Percentiles rank a stretch among this genome's conserved stretches.
phyloP scores from a whole-genome alignment of 1,140 invertebrate species.

The Drosophila bipectinata region DNA sequence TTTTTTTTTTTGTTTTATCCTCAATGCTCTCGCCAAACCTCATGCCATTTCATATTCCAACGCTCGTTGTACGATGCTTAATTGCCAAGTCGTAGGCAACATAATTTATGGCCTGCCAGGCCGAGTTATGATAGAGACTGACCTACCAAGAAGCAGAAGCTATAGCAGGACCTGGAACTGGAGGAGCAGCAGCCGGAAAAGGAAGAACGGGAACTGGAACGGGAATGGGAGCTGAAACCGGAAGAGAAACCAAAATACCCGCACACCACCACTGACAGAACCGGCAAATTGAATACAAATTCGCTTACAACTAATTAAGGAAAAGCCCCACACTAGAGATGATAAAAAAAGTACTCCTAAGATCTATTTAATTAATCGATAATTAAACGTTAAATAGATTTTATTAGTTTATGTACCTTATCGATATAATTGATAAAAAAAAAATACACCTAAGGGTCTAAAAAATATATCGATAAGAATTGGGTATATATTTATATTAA shows the following conservation, averaged over 20 bases:
- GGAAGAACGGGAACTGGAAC: background rate
- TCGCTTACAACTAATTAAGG: conserved; percentile 77
- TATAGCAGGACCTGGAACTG: conserved; percentile 2
- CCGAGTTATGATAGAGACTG: conserved; percentile 58
- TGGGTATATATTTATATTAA: too few relatives aligned
- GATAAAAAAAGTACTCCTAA: background rate
- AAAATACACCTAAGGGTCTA: too few relatives aligned
- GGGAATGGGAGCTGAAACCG: background rate
- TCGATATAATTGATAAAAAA: too few relatives aligned
- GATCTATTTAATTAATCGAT: background rate
- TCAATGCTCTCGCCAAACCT: background rate
- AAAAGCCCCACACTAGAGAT: conserved; percentile 28
- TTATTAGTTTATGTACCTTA: too few relatives aligned
- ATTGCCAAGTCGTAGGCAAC: conserved; percentile 77
- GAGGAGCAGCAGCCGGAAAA: conserved; percentile 5
- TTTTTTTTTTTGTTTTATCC: background rate
- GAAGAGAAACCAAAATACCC: conserved; percentile 8
- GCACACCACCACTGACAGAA: conserved; percentile 8
- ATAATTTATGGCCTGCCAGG: conserved; percentile 72
- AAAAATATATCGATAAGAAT: too few relatives aligned
- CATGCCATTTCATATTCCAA: background rate
- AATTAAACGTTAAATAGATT: too few relatives aligned
- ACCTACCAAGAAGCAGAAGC: background rate
- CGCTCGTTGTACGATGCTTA: conserved; percentile 36
- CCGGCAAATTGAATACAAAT: conserved; percentile 75